phyloP scores from a whole-genome alignment of 2,888 invertebrate species.

The Agrotis ipsilon region DNA sequence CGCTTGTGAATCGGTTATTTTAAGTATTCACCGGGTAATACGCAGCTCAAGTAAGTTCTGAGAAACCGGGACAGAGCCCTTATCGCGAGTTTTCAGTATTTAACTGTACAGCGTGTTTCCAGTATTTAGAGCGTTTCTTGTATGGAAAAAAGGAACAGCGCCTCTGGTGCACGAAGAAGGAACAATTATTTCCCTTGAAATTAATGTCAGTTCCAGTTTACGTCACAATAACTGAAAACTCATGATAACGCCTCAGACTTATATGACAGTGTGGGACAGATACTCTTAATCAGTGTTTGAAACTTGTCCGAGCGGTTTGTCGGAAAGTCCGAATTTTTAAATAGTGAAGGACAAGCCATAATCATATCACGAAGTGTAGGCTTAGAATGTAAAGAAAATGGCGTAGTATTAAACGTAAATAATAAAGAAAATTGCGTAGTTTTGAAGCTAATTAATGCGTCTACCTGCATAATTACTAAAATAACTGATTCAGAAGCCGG shows the following conservation, averaged over 20 bases:
- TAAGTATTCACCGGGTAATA: conserved; percentile 16
- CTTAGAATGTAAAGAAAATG: conserved; percentile 25
- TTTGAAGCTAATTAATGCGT: conserved; percentile 12
- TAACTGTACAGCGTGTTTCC: no score
- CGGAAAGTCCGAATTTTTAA: neutral
- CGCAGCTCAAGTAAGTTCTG: conserved; percentile 13
- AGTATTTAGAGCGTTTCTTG: no score
- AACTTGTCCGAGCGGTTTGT: neutral
- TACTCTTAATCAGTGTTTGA: no score
- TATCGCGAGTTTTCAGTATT: no score
- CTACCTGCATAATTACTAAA: conserved; percentile 25
- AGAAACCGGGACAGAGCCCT: neutral
- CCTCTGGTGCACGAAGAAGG: no score
- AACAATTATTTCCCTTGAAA: no score
- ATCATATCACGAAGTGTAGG: conserved; percentile 49
- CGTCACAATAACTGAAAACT: no score
- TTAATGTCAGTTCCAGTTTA: no score
- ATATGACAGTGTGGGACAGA: no score
- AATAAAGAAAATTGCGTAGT: conserved; percentile 2
- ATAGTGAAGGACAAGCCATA: conserved; percentile 10
- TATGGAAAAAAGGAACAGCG: no score
- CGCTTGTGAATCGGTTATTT: conserved; percentile 55
- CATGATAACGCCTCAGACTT: no score
- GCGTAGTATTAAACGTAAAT: conserved; percentile 16
- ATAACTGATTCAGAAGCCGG: conserved; percentile 45